Percentiles rank a stretch among this genome's conserved stretches.
Evolutionary conservation across 1,140 invertebrate species (phyloP).

Genomic region (Temnothorax curvispinosus): DNA sequence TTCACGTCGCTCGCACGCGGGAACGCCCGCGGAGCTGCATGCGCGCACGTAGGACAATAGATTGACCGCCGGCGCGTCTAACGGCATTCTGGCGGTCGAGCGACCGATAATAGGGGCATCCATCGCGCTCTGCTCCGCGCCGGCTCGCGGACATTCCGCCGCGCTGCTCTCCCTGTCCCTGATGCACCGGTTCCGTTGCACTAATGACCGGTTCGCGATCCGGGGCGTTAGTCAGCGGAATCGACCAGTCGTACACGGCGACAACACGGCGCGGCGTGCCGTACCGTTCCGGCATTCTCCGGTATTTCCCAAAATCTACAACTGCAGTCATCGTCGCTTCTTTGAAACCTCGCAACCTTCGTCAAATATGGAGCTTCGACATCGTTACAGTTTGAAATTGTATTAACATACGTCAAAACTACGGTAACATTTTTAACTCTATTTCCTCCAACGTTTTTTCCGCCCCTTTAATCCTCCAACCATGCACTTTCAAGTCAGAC

Average conservation of each 20-base stretch:
- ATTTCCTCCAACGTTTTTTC: no score
- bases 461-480: no score
- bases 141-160: conserved; percentile 44
- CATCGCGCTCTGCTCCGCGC: conserved; percentile 49
- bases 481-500: no score
- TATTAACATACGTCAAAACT: not conserved
- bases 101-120: conserved; percentile 76
- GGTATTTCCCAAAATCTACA: conserved; percentile 2
- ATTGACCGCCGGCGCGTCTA: conserved; percentile 78
- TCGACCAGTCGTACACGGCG: conserved; percentile 44
- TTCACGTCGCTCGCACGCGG: conserved; percentile 18
- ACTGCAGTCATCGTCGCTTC: conserved; percentile 21
- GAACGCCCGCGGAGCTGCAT: conserved; percentile 59
- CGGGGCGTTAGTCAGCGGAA: conserved; percentile 65
- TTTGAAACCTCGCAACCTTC: not conserved
- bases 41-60: conserved; percentile 78
- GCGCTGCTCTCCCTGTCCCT: conserved; percentile 56
- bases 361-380: no score
- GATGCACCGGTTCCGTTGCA: conserved; percentile 76
- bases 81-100: conserved; percentile 81
- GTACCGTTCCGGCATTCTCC: conserved; percentile 27
- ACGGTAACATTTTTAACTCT: not conserved
- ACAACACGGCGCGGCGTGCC: not conserved
- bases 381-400: not conserved
- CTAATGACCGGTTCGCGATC: conserved; percentile 74